phyloP scores from a whole-genome alignment of 2,113 vertebrate species.

The Ammodytes marinus region DNA sequence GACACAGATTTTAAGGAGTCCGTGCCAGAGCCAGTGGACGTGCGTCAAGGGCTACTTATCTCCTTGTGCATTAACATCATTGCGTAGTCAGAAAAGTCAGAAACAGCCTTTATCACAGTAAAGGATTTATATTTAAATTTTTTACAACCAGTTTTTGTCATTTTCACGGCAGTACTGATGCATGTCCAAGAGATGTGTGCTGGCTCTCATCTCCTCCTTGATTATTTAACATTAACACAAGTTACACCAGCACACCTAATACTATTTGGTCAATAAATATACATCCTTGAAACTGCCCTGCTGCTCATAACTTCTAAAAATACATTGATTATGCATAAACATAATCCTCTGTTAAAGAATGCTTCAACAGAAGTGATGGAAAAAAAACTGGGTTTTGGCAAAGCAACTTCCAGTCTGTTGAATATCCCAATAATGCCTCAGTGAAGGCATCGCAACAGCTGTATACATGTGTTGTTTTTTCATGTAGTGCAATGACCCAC shows the following conservation, averaged over 20 bases:
- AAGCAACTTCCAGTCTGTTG: neutral
- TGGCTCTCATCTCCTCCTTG: neutral
- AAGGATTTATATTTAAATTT: slow-evolving; percentile 18
- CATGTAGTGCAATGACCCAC: neutral
- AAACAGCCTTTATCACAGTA: slow-evolving; percentile 20
- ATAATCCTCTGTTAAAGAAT: neutral
- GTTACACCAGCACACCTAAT: neutral
- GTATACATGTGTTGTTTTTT: neutral
- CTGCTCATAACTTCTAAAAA: neutral
- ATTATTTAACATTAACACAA: neutral
- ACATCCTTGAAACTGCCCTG: neutral
- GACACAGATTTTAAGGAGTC: slow-evolving; percentile 10
- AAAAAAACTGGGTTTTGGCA: neutral
- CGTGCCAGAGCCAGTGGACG: slow-evolving; percentile 15
- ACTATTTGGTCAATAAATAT: neutral
- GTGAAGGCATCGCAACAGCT: neutral
- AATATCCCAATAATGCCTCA: neutral
- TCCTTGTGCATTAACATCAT: slow-evolving; percentile 1
- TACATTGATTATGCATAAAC: slow-evolving; percentile 1
- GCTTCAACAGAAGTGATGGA: neutral
- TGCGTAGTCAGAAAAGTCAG: neutral
- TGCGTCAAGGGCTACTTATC: neutral
- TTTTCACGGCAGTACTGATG: neutral
- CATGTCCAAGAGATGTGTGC: neutral
- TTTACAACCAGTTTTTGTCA: slow-evolving; percentile 8